Percentiles rank a stretch among this genome's conserved stretches.
These are phyloP conservation scores for Flabesymbios commensalis DNA, from an alignment of 2,888 invertebrate species.

Conservation along the genomic window DNA sequence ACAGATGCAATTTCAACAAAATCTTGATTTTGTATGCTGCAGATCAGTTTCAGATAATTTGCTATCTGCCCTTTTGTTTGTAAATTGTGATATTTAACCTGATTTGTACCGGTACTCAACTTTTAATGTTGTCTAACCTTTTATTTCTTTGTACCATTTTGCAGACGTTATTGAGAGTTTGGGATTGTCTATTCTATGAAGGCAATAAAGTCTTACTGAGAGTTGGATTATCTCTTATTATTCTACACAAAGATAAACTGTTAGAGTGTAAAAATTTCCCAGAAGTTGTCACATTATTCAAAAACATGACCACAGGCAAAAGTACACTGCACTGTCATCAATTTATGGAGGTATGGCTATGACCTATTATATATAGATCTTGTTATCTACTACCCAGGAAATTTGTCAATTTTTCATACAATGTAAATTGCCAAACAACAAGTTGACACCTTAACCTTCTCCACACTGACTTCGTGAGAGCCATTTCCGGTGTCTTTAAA, in stretches of 20 bases:
- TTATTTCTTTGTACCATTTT: no score
- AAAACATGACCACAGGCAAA: slow-evolving; percentile 77
- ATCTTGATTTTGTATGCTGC: no score
- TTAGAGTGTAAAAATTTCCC: slow-evolving; percentile 80
- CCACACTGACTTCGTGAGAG: no score
- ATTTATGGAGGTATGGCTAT: slow-evolving; percentile 78
- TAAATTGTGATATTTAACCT: no score
- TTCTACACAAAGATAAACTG: slow-evolving; percentile 64
- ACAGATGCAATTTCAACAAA: no score
- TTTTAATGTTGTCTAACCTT: no score
- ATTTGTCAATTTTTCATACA: not conserved
- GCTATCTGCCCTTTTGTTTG: no score
- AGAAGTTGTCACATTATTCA: slow-evolving; percentile 80
- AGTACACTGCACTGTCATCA: slow-evolving; percentile 83
- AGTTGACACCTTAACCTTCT: not conserved
- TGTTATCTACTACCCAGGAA: not conserved
- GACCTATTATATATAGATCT: not conserved
- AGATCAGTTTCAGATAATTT: no score
- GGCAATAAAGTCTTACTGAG: slow-evolving; percentile 91
- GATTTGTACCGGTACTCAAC: no score
- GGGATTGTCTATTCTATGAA: slow-evolving; percentile 95
- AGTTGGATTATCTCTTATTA: slow-evolving; percentile 83
- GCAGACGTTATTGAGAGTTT: slow-evolving; percentile 86
- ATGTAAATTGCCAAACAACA: not conserved
- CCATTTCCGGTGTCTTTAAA: no score